Conservation (phyloP, 92 coral and sea anemone genomes). For the Palythoa grandis region DNA sequence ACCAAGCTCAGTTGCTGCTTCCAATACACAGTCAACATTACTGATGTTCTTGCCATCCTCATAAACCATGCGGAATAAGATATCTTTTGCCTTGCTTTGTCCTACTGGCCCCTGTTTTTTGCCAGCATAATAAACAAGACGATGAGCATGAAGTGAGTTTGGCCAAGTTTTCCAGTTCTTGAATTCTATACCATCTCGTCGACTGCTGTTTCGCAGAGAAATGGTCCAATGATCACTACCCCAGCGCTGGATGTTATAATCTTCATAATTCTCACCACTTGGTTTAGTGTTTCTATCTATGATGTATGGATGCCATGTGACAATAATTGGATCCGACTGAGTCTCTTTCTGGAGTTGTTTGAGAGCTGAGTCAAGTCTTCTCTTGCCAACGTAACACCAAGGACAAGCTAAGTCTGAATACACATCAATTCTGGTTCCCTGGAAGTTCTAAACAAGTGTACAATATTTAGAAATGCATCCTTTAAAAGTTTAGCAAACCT, state of each 20-base stretch:
- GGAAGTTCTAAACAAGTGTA: neutral
- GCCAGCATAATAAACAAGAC: conserved; percentile 75
- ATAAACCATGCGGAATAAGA: conserved; percentile 78
- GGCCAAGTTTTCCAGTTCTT: conserved; percentile 87
- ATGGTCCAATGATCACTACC: conserved; percentile 85
- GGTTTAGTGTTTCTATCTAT: conserved; percentile 73
- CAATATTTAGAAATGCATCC: no score
- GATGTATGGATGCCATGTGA: conserved; percentile 82
- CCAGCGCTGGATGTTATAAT: conserved; percentile 54
- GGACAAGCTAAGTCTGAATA: conserved; percentile 86
- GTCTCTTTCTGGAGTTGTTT: conserved; percentile 46
- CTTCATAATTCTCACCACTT: conserved; percentile 77
- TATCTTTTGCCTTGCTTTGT: conserved; percentile 73
- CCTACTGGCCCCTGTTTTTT: conserved; percentile 67
- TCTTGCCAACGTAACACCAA: conserved; percentile 87
- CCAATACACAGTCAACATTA: conserved; percentile 56
- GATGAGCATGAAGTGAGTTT: conserved; percentile 76
- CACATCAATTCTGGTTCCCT: conserved; percentile 61
- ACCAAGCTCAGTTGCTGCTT: conserved; percentile 75
- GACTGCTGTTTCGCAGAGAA: conserved; percentile 70
- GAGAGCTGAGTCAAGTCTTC: conserved; percentile 74
- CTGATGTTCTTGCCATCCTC: conserved; percentile 84
- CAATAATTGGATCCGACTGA: conserved; percentile 39
- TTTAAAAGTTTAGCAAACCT: no score
- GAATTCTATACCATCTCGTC: conserved; percentile 71